Evolutionary conservation across 2,888 invertebrate species (phyloP), one percentile per base, ranked within the genome.

Genomic region (Eupithecia centaureata): DNA sequence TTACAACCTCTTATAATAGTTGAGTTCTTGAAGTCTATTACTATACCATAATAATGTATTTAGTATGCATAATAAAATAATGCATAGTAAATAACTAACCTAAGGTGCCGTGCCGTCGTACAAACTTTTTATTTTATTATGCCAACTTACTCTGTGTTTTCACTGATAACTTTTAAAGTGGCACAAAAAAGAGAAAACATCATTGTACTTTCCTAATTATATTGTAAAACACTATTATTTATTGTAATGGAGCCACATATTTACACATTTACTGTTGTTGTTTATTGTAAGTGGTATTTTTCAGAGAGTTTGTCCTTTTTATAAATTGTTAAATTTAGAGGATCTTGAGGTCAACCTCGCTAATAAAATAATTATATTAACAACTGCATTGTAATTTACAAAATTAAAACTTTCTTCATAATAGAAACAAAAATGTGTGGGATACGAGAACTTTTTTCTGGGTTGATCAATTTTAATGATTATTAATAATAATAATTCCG

Each of bases 301-400:
- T 62, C n/a, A 33, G 30, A 60, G 47, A 58, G 67, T 60, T 61
- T 73, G 73, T 73, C 76, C 70, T 73, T 76, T 75, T 77, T 56
- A 32, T 73, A 77, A 75, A 77, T 76, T 79, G 74, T 76, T 76
- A 79, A 73, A 77, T 78, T 77, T 76, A 75, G 70, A 73, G 68
- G 76, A 73, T 72, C 67, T 72, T 74, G 71, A 76, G 74, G 74
- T 74, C 77, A 77, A 77, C 82, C 83, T 81, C 79, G 80, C 77
- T 81, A 84, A 85, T 85, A 84, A 85, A 84, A 78, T 72, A 69
- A 73, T 72, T 74, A 72, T 65, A 61, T 71, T 73, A 70, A 62
- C 52, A 62, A 15, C 64, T 65, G 22, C 62, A 52, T 71, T 68
- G 61, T 68, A 63, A 64, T 68, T 68, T 28, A 52, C 58, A 13